phyloP scores from a whole-genome alignment of 2,113 vertebrate species.

The Notarius lentiginosus region DNA sequence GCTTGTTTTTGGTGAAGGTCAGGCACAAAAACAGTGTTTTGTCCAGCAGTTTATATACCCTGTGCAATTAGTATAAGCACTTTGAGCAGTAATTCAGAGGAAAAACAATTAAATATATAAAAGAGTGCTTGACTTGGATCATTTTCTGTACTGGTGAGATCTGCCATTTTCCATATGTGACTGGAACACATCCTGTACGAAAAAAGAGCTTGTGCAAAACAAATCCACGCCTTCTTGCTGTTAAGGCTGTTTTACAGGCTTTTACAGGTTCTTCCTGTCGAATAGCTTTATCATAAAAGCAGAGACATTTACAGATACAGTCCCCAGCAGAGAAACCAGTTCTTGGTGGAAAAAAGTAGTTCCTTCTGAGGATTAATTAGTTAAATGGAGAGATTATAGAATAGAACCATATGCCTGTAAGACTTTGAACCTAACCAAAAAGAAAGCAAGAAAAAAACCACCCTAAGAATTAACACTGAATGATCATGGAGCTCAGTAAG shows the following conservation, averaged over 20 bases:
- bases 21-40: background rate
- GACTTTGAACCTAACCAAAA: conserved; percentile 49
- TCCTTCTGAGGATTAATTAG: conserved; percentile 60
- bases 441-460: conserved; percentile 1
- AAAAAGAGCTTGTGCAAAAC: conserved; percentile 63
- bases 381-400: conserved; percentile 55
- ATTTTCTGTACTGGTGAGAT: conserved; percentile 38
- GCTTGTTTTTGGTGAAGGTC: background rate
- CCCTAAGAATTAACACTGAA: background rate
- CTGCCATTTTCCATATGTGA: conserved; percentile 51
- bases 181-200: conserved; percentile 65
- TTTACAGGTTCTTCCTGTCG: conserved; percentile 70
- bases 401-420: conserved; percentile 49
- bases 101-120: conserved; percentile 40
- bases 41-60: background rate
- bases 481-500: conserved; percentile 15
- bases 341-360: conserved; percentile 42
- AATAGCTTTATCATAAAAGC: conserved; percentile 61
- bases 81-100: conserved; percentile 11
- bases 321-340: conserved; percentile 50
- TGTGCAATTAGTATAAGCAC: background rate
- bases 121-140: conserved; percentile 20
- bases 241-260: conserved; percentile 54
- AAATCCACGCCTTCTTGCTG: conserved; percentile 62
- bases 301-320: conserved; percentile 57